phyloP scores from a whole-genome alignment of 2,888 invertebrate species.

The Zhuqinia jingwanae region DNA sequence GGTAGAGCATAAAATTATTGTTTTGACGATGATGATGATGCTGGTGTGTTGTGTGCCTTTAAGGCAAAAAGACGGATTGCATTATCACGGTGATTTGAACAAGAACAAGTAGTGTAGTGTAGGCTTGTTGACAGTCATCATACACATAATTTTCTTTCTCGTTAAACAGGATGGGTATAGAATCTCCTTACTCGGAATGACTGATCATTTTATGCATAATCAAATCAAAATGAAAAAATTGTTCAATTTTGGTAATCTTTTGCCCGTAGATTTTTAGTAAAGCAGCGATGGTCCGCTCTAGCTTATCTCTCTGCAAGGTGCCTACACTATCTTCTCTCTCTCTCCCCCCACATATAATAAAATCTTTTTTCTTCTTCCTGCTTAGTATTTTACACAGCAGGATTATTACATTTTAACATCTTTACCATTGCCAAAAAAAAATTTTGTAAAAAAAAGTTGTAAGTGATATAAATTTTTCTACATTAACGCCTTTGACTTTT shows the following conservation, averaged over 20 bases:
- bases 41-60: no score
- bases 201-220: conserved; percentile 26
- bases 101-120: no score
- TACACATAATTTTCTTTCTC: not conserved
- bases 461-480: not conserved
- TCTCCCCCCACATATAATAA: no score
- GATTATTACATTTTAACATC: not conserved
- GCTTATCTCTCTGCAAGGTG: not conserved
- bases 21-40: no score
- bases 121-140: not conserved
- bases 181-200: conserved; percentile 49
- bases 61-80: no score
- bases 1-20: not conserved
- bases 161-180: not conserved
- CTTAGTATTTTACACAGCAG: not conserved
- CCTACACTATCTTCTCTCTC: no score
- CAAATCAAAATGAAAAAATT: not conserved
- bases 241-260: conserved; percentile 15
- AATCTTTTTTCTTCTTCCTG: no score
- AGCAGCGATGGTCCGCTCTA: not conserved
- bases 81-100: no score
- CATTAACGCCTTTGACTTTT: not conserved
- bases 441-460: not conserved
- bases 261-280: not conserved
- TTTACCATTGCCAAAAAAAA: not conserved